A percentile compares a stretch with the other conserved stretches of the same genome.
phyloP scores from a whole-genome alignment of 2,797 vertebrate genomes.

The Meriones psammophilus region DNA sequence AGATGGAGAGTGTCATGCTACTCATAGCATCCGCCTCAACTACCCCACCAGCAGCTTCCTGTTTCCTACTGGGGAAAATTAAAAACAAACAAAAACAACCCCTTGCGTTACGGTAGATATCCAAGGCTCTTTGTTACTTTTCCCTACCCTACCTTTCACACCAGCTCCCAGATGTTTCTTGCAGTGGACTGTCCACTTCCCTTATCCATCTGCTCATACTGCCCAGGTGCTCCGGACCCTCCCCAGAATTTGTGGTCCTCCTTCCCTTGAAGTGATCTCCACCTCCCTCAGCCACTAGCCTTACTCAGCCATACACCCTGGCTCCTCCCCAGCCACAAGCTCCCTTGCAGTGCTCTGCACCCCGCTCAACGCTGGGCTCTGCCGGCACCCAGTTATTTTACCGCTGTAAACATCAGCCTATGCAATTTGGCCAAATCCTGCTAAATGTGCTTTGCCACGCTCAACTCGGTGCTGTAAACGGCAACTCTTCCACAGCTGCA shows the following conservation, averaged over 20 bases:
- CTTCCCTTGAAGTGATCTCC: not conserved
- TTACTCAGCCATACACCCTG: not conserved
- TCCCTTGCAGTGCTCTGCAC: not conserved
- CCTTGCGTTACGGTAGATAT: not conserved
- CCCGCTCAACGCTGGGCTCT: not conserved
- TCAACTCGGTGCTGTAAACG: slow-evolving; percentile 13
- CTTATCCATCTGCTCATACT: too few relatives aligned
- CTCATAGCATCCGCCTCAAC: not conserved
- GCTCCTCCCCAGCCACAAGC: not conserved
- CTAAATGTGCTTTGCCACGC: not conserved
- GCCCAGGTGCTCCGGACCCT: not conserved
- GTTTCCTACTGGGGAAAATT: not conserved
- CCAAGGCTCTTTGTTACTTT: not conserved
- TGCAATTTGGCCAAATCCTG: not conserved
- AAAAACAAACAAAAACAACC: not conserved
- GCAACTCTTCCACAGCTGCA: slow-evolving; percentile 57
- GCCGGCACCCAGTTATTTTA: not conserved
- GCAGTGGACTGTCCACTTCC: not conserved
- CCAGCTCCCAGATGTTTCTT: not conserved
- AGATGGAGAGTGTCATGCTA: not conserved
- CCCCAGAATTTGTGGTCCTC: not conserved
- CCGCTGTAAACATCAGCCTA: not conserved
- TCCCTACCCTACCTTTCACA: not conserved
- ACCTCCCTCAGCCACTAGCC: not conserved
- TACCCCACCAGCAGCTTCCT: not conserved